These are phyloP conservation scores for Synaphobranchus kaupii DNA, from an alignment of 2,797 vertebrate species.

Conservation along the genomic window DNA sequence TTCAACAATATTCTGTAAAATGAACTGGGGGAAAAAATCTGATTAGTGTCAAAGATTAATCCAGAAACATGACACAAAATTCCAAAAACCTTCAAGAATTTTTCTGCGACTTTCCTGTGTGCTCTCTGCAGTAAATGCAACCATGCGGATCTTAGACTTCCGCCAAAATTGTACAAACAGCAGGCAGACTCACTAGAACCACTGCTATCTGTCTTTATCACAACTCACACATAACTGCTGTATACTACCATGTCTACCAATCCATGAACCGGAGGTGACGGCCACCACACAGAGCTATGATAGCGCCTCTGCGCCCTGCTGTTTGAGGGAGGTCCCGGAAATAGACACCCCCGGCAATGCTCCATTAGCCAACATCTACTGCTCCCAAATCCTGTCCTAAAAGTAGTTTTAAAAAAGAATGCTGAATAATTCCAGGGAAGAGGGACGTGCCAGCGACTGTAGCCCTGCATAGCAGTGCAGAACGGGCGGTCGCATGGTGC, in stretches of 20 bases:
- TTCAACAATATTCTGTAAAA: not conserved
- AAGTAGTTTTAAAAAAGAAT: not conserved
- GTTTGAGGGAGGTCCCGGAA: not conserved
- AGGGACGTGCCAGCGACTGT: not conserved
- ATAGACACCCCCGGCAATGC: not conserved
- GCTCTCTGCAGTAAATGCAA: not conserved
- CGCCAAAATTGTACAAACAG: not conserved
- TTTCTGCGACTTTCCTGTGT: not conserved
- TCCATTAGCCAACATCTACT: not conserved
- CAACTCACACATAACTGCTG: not conserved
- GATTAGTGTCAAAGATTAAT: not conserved
- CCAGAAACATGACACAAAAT: not conserved
- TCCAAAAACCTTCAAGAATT: not conserved
- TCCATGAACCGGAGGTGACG: not conserved
- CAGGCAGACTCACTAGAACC: not conserved
- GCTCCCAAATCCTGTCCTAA: not conserved
- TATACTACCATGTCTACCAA: not conserved
- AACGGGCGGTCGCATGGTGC: not conserved
- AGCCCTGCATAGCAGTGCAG: not conserved
- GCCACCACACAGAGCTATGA: not conserved
- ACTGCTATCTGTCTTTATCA: not conserved
- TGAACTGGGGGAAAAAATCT: not conserved
- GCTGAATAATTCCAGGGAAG: not conserved
- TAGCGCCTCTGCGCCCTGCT: not conserved
- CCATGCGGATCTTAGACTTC: not conserved